phyloP scores from a whole-genome alignment of 1,140 invertebrate species.

The Diorhabda sublineata region DNA sequence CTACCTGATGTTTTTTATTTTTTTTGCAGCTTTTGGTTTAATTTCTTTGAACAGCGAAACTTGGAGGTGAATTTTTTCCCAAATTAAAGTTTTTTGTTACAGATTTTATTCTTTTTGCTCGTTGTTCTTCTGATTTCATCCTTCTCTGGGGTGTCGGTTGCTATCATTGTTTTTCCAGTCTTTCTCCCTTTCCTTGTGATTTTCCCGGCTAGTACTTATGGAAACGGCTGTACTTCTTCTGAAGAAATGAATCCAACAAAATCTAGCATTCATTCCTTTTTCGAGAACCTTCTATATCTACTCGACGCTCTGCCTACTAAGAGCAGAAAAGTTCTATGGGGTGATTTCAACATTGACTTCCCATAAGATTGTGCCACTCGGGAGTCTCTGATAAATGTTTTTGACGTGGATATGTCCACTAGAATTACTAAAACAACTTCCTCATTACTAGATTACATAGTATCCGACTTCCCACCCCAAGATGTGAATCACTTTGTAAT shows the following conservation, averaged over 20 bases:
- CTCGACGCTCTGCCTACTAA: no score
- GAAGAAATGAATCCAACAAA: background rate
- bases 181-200: background rate
- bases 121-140: background rate
- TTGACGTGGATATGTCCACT: no score
- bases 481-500: no score
- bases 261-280: no score
- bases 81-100: background rate
- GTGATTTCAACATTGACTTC: no score
- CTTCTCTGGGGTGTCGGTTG: background rate
- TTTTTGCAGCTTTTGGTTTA: background rate
- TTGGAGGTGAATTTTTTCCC: background rate
- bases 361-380: no score
- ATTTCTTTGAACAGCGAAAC: background rate
- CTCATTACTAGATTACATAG: no score
- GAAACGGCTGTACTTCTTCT: background rate
- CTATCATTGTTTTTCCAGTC: background rate
- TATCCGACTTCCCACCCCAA: no score
- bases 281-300: no score
- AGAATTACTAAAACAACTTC: no score
- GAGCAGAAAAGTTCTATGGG: no score
- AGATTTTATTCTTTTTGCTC: background rate
- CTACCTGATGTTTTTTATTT: background rate
- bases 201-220: background rate
- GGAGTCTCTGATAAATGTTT: no score